Base-by-base conservation (phyloP, 2,888 invertebrate species). In the Tetrapedia diversipes region DNA sequence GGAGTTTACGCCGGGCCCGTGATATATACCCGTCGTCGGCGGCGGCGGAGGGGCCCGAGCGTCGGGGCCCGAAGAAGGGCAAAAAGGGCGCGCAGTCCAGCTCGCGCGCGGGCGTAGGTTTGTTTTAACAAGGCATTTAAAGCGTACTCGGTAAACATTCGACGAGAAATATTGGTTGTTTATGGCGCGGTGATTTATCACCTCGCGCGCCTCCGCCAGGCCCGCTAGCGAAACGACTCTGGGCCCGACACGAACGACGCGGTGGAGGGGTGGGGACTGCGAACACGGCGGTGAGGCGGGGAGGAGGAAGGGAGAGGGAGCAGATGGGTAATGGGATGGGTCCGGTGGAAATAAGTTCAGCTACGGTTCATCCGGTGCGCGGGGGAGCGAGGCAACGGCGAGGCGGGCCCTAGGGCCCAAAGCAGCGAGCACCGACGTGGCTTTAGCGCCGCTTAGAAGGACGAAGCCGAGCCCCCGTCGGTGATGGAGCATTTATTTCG, bases 111-210 rank as follows among this genome's bases (percentile, higher is more conserved):
- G 87, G 90, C 90, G 90, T 91, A 91, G 91, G 91, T 91, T 91
- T 91, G 90, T 90, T 91, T 91, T 91, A 91, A 91, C 91, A 91
- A 91, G 91, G 89, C 91, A 90, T 91, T 91, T 91, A 91, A 91
- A 91, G 91, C 90, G 89, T 89, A 90, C 91, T 91, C 90, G 90
- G 91, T 91, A 91, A 91, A 91, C 91, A 91, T 91, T 90, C 89
- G 89, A 85, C 88, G 89, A 91, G 90, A 91, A 91, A 91, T 91
- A 91, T 91, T 86, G 91, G 90, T 91, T 90, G 90, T 91, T 91
- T 91, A 91, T 89, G 91, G 90, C 87, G 79, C 83, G 87, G 88
- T 91, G 91, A 91, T 91, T 91, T 91, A 91, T 91, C 90, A 88
- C 88, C 88, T 88, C 87, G 87, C 90, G 87, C 88, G 77, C 61